Conservation (phyloP, 37 sponge, comb jelly and placozoan genomes). For the Diacarnus erythraeanus region DNA sequence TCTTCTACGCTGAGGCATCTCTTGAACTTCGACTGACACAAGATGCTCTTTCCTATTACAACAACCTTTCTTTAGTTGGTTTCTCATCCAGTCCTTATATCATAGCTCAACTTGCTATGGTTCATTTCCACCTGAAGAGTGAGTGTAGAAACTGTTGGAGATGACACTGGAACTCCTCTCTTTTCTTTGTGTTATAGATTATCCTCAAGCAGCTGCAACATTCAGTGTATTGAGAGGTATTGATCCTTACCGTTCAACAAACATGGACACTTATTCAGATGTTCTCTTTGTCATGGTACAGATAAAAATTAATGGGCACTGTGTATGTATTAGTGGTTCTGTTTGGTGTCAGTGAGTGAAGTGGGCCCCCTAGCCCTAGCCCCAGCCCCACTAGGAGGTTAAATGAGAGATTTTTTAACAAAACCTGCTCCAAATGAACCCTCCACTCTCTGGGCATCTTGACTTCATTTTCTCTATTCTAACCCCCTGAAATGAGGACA, state of each 20-base stretch:
- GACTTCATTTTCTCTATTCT: too few species aligned
- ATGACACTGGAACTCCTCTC: background rate
- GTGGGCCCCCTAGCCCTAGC: too few species aligned
- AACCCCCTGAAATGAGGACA: too few species aligned
- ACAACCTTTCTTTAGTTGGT: conserved; percentile 44
- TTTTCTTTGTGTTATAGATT: conserved; percentile 42
- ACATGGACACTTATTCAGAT: conserved; percentile 82
- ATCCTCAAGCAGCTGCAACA: conserved; percentile 33
- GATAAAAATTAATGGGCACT: too few species aligned
- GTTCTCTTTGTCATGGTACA: conserved; percentile 91
- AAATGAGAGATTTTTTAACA: too few species aligned
- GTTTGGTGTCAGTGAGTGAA: too few species aligned
- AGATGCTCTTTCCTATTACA: conserved; percentile 82
- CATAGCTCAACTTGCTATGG: conserved; percentile 62
- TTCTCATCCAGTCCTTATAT: conserved; percentile 61
- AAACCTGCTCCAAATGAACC: too few species aligned
- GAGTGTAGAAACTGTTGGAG: background rate
- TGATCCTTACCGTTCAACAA: conserved; percentile 69
- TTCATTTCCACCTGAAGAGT: conserved; percentile 68
- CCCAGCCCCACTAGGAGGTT: too few species aligned
- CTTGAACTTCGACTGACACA: conserved; percentile 68
- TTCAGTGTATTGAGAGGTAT: conserved; percentile 48
- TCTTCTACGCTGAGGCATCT: conserved; percentile 75
- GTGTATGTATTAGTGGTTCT: too few species aligned
- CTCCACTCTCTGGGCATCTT: too few species aligned